Evolutionary conservation across 2,113 vertebrate species (phyloP), one percentile per base, ranked within the genome.

Genomic region (Percopsis transmontana): DNA sequence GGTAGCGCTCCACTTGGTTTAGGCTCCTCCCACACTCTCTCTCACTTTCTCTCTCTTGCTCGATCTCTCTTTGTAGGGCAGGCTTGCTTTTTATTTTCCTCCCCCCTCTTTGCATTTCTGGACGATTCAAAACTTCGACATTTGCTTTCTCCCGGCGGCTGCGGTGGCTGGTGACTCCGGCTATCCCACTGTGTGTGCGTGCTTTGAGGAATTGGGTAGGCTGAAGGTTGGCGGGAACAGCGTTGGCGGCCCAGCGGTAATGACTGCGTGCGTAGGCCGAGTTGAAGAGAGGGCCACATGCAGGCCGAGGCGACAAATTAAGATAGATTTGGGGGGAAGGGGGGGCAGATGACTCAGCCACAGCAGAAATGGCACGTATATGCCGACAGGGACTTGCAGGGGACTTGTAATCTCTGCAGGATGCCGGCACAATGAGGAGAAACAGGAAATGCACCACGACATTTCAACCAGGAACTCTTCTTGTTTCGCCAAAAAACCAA

Each of bases 1-100:
- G 87, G 74, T 80, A 84, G 81, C 24, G 58, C 79, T 88, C 83
- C 85, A 76, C 82, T 70, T 20, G 86, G 78, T 74, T 79, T 80
- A 59, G 83, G 80, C 65, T 81, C 74, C 82, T 47, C 81, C 88
- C 77, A 78, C 80, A 76, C 86, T 80, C 68, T 74, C 73, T 62
- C 73, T 68, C 71, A 14, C 76, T 74, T 81, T 53, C 18, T n/a
- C 61, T 16, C 23, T 47, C 61, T 40, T n/a, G 3, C 53, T 48
- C 54, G 20, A 73, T 42, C 33, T 3, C 52, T 82, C 64, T 83
- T 58, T 79, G 84, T 23, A 62, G 85, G 52, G 68, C 71, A 72
- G 81, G 55, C 68, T 79, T 20, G 44, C 27, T 39, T 57, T 61
- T 68, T 74, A 70, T 76, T 58, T 82, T 66, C 77, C 68, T 54